A percentile compares a stretch with the other conserved stretches of the same genome.
phyloP scores from a whole-genome alignment of 2,888 invertebrate species.

The Anorthoa munda region DNA sequence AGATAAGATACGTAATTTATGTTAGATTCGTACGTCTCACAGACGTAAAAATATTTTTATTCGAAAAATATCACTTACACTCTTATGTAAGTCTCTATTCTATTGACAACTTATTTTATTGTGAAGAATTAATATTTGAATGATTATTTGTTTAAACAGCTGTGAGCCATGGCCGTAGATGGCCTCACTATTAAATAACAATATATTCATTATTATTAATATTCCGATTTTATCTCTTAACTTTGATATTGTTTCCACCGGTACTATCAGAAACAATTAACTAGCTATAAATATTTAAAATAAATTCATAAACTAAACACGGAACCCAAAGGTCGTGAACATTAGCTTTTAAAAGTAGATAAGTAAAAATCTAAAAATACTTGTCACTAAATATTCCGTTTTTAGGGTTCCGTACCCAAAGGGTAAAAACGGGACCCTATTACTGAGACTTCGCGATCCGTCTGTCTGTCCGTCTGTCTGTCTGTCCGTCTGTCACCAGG shows the following conservation, averaged over 20 bases:
- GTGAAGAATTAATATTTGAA: too few relatives aligned
- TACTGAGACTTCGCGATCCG: too few relatives aligned
- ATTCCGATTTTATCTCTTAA: background rate
- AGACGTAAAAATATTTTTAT: background rate
- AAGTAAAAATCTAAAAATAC: background rate
- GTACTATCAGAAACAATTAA: background rate
- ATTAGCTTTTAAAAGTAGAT: background rate
- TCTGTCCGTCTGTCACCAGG: too few relatives aligned
- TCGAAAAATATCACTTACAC: background rate
- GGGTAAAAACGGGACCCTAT: too few relatives aligned
- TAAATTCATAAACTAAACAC: background rate
- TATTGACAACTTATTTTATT: background rate
- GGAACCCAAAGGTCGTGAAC: background rate
- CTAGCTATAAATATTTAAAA: background rate
- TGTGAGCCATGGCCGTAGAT: background rate
- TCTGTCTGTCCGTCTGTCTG: too few relatives aligned
- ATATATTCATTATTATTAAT: background rate
- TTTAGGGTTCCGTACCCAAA: too few relatives aligned
- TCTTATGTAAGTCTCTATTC: background rate
- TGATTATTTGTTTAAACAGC: conserved; percentile 2
- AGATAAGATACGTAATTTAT: too few relatives aligned
- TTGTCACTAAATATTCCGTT: background rate
- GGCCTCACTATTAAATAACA: background rate
- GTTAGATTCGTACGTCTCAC: background rate
- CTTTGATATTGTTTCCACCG: too few relatives aligned